A percentile compares a stretch with the other conserved stretches of the same genome.
Conservation (phyloP, 2,797 vertebrate species). For the Pseudocheirus occidentalis region DNA sequence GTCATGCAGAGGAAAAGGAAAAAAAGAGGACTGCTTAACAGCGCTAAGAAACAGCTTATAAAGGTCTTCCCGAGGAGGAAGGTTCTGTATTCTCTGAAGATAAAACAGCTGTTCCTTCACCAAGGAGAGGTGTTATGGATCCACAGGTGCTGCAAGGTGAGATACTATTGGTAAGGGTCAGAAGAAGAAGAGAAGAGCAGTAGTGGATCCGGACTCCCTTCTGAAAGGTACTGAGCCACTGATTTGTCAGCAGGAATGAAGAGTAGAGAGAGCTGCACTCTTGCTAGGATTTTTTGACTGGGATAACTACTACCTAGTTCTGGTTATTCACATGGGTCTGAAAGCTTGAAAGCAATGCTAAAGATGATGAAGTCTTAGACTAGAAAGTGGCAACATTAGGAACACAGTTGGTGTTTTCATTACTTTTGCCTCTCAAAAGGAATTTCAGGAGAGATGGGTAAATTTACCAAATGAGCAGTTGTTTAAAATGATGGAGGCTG, state of each 20-base stretch:
- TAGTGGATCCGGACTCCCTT: not conserved
- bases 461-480: not conserved
- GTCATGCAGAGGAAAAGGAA: not conserved
- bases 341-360: not conserved
- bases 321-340: not conserved
- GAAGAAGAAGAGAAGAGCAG: not conserved
- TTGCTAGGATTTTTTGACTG: not conserved
- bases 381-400: not conserved
- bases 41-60: not conserved
- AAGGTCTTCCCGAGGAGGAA: not conserved
- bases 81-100: not conserved
- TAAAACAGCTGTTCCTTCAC: not conserved
- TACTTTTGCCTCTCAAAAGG: not conserved
- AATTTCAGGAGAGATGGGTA: not conserved
- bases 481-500: not conserved
- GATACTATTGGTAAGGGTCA: not conserved
- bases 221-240: not conserved
- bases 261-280: not conserved
- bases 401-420: not conserved
- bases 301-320: not conserved
- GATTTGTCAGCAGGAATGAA: not conserved
- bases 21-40: not conserved
- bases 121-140: not conserved
- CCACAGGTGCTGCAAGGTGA: not conserved
- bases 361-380: not conserved